phyloP scores from a whole-genome alignment of 2,888 invertebrate species.

The Catocala fraxini region DNA sequence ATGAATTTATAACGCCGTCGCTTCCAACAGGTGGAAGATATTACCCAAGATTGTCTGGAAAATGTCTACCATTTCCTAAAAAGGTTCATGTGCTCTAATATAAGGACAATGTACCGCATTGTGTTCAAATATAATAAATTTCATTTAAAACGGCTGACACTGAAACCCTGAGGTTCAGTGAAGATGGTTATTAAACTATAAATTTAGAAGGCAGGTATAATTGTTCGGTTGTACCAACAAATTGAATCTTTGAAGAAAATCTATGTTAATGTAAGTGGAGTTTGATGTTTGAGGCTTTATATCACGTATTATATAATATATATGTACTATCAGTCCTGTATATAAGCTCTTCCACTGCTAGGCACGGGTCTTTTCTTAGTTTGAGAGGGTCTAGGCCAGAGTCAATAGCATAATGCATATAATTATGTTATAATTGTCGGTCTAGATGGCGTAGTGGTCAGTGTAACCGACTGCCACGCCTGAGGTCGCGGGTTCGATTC shows the following conservation, averaged over 20 bases:
- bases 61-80: neutral
- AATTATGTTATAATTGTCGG: too few relatives aligned
- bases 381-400: too few relatives aligned
- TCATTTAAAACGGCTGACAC: neutral
- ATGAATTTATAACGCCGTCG: slow-evolving; percentile 26
- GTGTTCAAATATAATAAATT: neutral
- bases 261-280: too few relatives aligned
- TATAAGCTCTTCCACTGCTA: too few relatives aligned
- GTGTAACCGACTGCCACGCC: too few relatives aligned
- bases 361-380: too few relatives aligned
- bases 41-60: neutral
- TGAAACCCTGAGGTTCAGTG: slow-evolving; percentile 17
- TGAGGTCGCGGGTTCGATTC: too few relatives aligned
- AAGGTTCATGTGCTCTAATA: neutral
- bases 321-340: too few relatives aligned
- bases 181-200: slow-evolving; percentile 36
- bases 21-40: slow-evolving; percentile 15
- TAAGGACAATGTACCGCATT: neutral
- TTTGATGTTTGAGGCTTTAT: neutral
- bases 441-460: too few relatives aligned
- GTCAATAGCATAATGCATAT: too few relatives aligned
- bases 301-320: too few relatives aligned
- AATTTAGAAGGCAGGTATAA: slow-evolving; percentile 27
- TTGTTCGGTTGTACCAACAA: slow-evolving; percentile 9
- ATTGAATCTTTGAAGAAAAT: too few relatives aligned